Base-by-base conservation (phyloP, 1,140 invertebrate genomes). In the Cylas formicarius region DNA sequence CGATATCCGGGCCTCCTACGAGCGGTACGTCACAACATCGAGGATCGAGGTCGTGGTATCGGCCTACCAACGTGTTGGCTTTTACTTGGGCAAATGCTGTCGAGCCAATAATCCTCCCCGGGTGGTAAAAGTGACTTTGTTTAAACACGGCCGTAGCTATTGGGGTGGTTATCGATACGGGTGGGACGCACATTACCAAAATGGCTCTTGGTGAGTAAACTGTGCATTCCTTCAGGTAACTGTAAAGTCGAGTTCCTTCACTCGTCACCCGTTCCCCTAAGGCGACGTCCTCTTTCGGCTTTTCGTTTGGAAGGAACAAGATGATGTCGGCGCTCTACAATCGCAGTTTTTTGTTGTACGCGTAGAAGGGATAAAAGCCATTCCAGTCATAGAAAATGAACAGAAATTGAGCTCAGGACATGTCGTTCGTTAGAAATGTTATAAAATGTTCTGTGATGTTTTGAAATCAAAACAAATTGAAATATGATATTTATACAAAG, bases 91-190 rank as follows among this genome's bases (percentile, higher is more conserved):
- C 44, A 9, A 56, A 36, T 14, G 47, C 52, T 7, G 53, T 45
- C 4, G 58, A 62, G 10, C 63, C 63, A 7, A 65, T 31, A 10
- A 65, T 53, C 32, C 59, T 52, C 16, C 58, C 58, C 3, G 61
- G 63, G 44, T 65, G 63, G 28, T 65, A 65, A 57, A 60, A 65
- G 32, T 61, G 50, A 2, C 57, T 56, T 40, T 55, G 36, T 36
- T 52, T 57, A 40, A 58, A 65, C n/a, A 63, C 45, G 22, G 54
- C 53, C 0, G 54, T 36, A 0, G 61, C 53, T 3, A 63, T 32
- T 7, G 60, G 56, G 6, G 56, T 45, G 13, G 50, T 55, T 6
- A 57, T 41, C 3, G 61, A 61, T 10, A 63, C 36, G 13, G 63
- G 63, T 17, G 44, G 38, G 2, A 61, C 56, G 23, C 48, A 50